phyloP scores from a whole-genome alignment of 1,140 invertebrate genomes.

The Neelides sp. region DNA sequence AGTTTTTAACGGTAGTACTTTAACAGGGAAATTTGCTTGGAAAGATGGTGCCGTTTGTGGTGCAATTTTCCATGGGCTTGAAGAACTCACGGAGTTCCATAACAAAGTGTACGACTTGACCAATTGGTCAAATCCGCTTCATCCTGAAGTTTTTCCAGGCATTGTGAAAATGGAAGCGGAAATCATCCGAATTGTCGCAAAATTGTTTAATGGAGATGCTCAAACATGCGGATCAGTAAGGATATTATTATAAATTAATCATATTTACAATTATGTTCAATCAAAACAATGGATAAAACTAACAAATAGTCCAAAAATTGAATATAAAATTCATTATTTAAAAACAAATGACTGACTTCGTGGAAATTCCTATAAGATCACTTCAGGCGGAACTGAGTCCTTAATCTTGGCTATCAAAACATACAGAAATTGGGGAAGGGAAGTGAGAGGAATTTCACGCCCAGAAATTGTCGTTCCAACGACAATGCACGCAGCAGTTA shows the following conservation, averaged over 20 bases:
- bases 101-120: slow-evolving; percentile 69
- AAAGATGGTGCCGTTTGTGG: slow-evolving; percentile 65
- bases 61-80: slow-evolving; percentile 64
- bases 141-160: slow-evolving; percentile 91
- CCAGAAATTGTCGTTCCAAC: slow-evolving; percentile 83
- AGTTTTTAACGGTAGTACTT: slow-evolving; percentile 24
- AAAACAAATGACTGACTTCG: no score
- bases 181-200: slow-evolving; percentile 72
- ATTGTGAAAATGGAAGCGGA: slow-evolving; percentile 97
- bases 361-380: no score
- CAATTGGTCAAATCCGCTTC: slow-evolving; percentile 90
- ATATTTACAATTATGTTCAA: no score
- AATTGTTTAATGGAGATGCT: slow-evolving; percentile 72
- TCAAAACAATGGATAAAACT: no score
- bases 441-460: slow-evolving; percentile 59
- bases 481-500: slow-evolving; percentile 90
- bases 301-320: not conserved
- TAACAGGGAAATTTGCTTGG: slow-evolving; percentile 59
- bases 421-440: slow-evolving; percentile 71
- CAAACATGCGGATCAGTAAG: slow-evolving; percentile 75
- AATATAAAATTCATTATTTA: slow-evolving; percentile 14
- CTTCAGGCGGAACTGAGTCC: slow-evolving; percentile 91
- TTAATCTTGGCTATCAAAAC: slow-evolving; percentile 93
- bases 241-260: no score
- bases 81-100: slow-evolving; percentile 58